phyloP scores from a whole-genome alignment of 2,888 invertebrate species.

The Odontomyia ornata region DNA sequence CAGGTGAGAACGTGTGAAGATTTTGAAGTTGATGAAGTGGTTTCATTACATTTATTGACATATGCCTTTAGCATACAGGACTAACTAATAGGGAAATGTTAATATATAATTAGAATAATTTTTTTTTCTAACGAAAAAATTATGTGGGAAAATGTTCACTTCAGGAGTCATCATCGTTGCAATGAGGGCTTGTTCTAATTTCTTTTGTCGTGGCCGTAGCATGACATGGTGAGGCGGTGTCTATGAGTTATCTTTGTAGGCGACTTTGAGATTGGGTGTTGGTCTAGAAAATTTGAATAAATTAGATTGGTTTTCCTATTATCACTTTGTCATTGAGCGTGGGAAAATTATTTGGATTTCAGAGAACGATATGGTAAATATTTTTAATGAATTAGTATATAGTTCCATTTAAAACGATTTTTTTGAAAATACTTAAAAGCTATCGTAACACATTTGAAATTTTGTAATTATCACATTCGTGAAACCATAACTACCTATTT shows the following conservation, averaged over 20 bases:
- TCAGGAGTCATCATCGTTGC: background rate
- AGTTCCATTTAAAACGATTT: too few relatives aligned
- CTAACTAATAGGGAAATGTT: background rate
- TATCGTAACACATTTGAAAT: too few relatives aligned
- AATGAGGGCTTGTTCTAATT: background rate
- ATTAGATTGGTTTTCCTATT: background rate
- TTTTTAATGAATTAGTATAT: too few relatives aligned
- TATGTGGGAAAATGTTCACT: constrained; percentile 18
- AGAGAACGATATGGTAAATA: too few relatives aligned
- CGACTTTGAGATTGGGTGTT: background rate
- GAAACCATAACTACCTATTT: too few relatives aligned
- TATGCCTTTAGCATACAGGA: constrained; percentile 17
- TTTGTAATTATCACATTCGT: too few relatives aligned
- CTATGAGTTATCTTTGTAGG: background rate
- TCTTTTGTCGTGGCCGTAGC: background rate
- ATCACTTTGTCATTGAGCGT: background rate
- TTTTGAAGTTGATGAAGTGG: constrained; percentile 38
- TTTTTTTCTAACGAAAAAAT: background rate
- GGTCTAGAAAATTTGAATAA: constrained; percentile 1
- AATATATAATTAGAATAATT: constrained; percentile 26
- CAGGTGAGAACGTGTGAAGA: constrained; percentile 37
- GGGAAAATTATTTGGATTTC: background rate
- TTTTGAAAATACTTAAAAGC: too few relatives aligned
- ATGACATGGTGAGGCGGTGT: background rate
- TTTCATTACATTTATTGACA: constrained; percentile 38